Base-by-base conservation (phyloP, 2,797 vertebrate species). In the Hapalemur alaotrensis region DNA sequence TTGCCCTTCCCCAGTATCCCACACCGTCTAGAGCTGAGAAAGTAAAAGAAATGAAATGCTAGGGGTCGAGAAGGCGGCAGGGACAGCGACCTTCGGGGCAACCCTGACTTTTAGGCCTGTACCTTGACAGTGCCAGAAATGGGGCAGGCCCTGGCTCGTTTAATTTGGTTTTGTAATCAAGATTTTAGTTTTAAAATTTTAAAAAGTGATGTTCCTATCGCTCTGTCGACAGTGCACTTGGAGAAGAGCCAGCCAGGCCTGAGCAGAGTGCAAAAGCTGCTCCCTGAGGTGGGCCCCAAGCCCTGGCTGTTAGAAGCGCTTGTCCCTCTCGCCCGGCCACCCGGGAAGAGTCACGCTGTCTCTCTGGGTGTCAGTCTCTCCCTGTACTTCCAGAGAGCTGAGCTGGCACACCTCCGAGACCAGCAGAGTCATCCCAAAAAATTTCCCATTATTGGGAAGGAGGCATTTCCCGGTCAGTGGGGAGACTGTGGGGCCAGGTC, bases 351-450 rank as follows among this genome's bases (percentile, higher is more conserved):
- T 61, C 57, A 46, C 2, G 0, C 52, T 12, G 7, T 79, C n/a
- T 46, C 57, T 63, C 28, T 82, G 41, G 57, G 41, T 63, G 28
- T 63, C 28, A 32, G 41, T 61, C 57, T 61, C 18, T 63, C 57
- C 79, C 28, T 46, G 6, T 23, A 8, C 41, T n/a, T 46, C 5
- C 18, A 32, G 57, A 82, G 59, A 32, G 38, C 38, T 63, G 59
- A 46, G 20, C 9, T 46, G 20, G 30, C 12, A 1, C 61, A 23
- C 25, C 57, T 63, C 80, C 46, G 80, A 82, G 79, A 82, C 9
- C 80, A 82, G 41, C 59, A n/a, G 54, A 78, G 41, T 63, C 80
- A 46, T 82, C 30, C 63, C n/a, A 8, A n/a, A 81, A 17, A 81
- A 22, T 28, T 46, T 32, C 41, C 59, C 12, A 7, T 82, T 46